Conservation (phyloP, 1,140 invertebrate species). For the Solenopsis invicta region DNA sequence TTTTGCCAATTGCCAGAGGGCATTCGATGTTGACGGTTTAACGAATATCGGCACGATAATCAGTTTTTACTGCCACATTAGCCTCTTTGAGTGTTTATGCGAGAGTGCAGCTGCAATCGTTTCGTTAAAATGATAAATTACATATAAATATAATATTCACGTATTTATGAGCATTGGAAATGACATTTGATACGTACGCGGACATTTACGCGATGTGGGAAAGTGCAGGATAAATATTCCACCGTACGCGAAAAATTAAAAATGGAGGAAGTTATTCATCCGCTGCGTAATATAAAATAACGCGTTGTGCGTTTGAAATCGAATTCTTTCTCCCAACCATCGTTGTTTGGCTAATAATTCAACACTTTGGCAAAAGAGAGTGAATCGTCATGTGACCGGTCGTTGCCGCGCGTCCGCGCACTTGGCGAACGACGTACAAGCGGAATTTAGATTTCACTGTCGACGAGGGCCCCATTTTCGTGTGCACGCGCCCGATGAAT, state of each 20-base stretch:
- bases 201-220: slow-evolving; percentile 22
- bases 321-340: not conserved
- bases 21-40: slow-evolving; percentile 20
- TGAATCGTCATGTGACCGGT: slow-evolving; percentile 24
- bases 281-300: slow-evolving; percentile 38
- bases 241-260: slow-evolving; percentile 49
- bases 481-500: slow-evolving; percentile 68
- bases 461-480: slow-evolving; percentile 50
- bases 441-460: slow-evolving; percentile 66
- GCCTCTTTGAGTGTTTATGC: slow-evolving; percentile 43
- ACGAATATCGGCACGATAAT: slow-evolving; percentile 37
- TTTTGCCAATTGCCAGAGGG: slow-evolving; percentile 32
- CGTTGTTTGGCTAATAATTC: slow-evolving; percentile 49
- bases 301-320: slow-evolving; percentile 17
- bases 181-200: slow-evolving; percentile 24
- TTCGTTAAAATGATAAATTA: slow-evolving; percentile 53
- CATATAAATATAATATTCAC: slow-evolving; percentile 46
- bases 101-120: slow-evolving; percentile 22
- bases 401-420: not conserved
- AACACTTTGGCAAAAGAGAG: slow-evolving; percentile 41
- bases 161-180: slow-evolving; percentile 60
- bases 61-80: slow-evolving; percentile 41
- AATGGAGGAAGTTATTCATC: slow-evolving; percentile 34
- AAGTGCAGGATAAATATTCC: slow-evolving; percentile 47
- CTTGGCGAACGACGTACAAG: slow-evolving; percentile 14